These are phyloP conservation scores for Nebria brevicollis DNA, from an alignment of 2,888 invertebrate genomes.

Conservation along the genomic window DNA sequence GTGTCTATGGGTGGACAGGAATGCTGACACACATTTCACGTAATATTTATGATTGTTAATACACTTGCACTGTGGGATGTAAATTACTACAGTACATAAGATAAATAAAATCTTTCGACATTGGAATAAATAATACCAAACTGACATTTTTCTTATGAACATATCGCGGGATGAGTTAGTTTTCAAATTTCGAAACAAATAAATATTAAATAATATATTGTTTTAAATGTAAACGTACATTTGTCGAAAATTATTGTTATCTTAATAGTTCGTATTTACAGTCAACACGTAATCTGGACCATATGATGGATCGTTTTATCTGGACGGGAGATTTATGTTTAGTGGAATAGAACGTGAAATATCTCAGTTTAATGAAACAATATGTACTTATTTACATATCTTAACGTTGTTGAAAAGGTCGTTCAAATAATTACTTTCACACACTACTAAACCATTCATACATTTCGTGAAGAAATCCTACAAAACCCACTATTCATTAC, in stretches of 20 bases:
- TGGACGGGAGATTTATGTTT: background rate
- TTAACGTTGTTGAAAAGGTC: background rate
- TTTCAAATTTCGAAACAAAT: background rate
- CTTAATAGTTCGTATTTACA: conserved; percentile 17
- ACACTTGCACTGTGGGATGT: conserved; percentile 42
- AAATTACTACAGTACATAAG: conserved; percentile 42
- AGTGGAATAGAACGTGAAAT: background rate
- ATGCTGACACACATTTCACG: conserved; percentile 37
- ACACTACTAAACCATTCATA: background rate
- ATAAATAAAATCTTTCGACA: conserved; percentile 46
- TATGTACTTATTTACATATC: background rate
- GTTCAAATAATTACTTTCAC: background rate
- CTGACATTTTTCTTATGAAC: conserved; percentile 16
- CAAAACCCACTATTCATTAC: too few relatives aligned
- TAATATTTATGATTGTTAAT: conserved; percentile 43
- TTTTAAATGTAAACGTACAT: conserved; percentile 40
- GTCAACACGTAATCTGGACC: conserved; percentile 36
- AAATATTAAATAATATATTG: conserved; percentile 44
- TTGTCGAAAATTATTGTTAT: conserved; percentile 43
- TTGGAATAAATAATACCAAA: conserved; percentile 40
- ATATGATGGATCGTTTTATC: background rate
- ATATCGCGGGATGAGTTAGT: conserved; percentile 20
- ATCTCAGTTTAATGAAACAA: background rate
- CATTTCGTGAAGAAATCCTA: too few relatives aligned
- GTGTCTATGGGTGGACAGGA: conserved; percentile 16